Percentiles rank a stretch among this genome's conserved stretches.
phyloP scores from a whole-genome alignment of 2,797 vertebrate species.

The Chelon auratus region DNA sequence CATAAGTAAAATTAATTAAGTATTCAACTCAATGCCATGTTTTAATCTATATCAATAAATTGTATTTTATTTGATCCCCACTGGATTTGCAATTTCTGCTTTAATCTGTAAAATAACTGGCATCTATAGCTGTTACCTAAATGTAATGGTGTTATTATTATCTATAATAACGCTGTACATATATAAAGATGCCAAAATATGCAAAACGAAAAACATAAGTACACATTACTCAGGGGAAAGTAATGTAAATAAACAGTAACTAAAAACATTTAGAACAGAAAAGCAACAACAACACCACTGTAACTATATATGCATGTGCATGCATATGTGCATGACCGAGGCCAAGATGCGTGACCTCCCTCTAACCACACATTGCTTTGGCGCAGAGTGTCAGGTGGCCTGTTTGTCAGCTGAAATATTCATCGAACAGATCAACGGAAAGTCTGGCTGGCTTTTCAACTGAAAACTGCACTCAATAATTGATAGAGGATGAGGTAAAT shows the following conservation, averaged over 20 bases:
- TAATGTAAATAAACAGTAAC: conserved; percentile 37
- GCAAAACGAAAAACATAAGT: conserved; percentile 4
- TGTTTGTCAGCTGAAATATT: conserved; percentile 84
- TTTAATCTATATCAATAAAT: no score
- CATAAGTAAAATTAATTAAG: no score
- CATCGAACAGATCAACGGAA: conserved; percentile 82
- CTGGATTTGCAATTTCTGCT: not conserved
- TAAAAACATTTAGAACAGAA: conserved; percentile 30
- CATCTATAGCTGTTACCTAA: not conserved
- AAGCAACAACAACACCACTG: conserved; percentile 30
- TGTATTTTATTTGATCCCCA: not conserved
- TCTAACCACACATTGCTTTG: conserved; percentile 65
- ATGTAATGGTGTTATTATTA: not conserved
- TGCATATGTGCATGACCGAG: conserved; percentile 38
- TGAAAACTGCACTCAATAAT: conserved; percentile 78
- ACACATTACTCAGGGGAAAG: not conserved
- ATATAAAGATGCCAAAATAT: not conserved
- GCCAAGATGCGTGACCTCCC: conserved; percentile 53
- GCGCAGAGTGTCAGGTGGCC: conserved; percentile 75
- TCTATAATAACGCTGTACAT: not conserved
- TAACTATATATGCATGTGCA: conserved; percentile 42
- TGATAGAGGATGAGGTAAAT: conserved; percentile 73
- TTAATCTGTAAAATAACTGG: not conserved
- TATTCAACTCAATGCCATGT: no score
- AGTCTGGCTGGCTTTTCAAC: conserved; percentile 79